phyloP scores from a whole-genome alignment of 2,888 invertebrate genomes.

The Leucophenga maculata region DNA sequence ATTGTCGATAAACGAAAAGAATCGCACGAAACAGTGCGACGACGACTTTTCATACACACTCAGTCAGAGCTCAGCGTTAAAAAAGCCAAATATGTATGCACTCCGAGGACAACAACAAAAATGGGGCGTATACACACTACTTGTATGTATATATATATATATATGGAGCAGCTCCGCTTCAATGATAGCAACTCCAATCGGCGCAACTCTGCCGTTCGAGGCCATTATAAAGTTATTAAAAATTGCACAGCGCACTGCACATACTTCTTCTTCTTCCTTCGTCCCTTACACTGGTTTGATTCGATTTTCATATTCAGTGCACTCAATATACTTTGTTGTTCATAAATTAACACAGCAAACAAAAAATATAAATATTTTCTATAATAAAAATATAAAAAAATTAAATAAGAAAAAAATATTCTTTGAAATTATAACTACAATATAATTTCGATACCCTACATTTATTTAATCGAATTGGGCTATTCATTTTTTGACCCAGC shows the following conservation, averaged over 20 bases:
- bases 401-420: too few species aligned
- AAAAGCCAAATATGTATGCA: not conserved
- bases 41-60: not conserved
- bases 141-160: not conserved
- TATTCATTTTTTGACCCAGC: too few species aligned
- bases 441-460: too few species aligned
- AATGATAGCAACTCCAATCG: too few species aligned
- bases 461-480: too few species aligned
- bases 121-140: not conserved
- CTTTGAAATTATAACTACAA: too few species aligned
- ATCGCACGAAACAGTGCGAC: conserved; percentile 51
- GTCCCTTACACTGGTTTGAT: not conserved
- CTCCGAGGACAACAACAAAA: conserved; percentile 41
- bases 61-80: too few species aligned
- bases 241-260: conserved; percentile 39
- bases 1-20: conserved; percentile 64
- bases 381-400: too few species aligned
- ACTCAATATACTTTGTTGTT: conserved; percentile 6
- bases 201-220: not conserved
- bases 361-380: not conserved
- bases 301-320: not conserved
- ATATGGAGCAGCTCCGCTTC: not conserved
- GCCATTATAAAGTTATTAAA: conserved; percentile 69
- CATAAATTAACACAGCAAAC: not conserved
- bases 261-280: not conserved